Base-by-base conservation (phyloP, 2,113 vertebrate species). In the Sorex fumeus region DNA sequence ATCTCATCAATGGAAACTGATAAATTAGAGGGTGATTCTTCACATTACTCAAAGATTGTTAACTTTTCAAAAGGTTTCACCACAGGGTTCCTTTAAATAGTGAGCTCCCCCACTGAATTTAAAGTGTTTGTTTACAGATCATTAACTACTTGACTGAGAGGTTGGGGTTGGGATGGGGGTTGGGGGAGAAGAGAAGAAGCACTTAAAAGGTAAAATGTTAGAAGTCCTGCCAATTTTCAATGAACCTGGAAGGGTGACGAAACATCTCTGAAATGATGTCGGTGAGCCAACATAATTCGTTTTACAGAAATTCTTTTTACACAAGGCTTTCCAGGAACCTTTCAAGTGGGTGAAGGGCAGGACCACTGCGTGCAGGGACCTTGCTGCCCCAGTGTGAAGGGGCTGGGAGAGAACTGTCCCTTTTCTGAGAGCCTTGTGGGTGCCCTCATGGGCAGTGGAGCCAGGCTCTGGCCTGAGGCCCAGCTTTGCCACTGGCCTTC, bases 91-190 rank as follows among this genome's bases (percentile, higher is more conserved):
- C 96, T 96, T 96, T 93, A 93, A 96, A 95, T 95, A 84, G 92
- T 95, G 92, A 95, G 94, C 94, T 95, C 93, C 92, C 96, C 96
- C 74, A 96, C 94, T 95, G 96, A 95, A 97, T 93, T 88, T 95
- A 89, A 96, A 97, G 95, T 96, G 96, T 97, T 96, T 97, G 88
- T 96, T 97, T 96, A 97, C 93, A 97, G 96, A 97, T 95, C 96
- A 92, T 96, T 97, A 96, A 91, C 90, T 97, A 84, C 95, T 95
- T 95, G 95, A 95, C 84, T 40, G 88, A 87, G 93, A 94, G 86
- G 94, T 88, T 94, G 86, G 92, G 90, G 88, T 81, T 66, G 60
- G 53, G 82, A 45, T 77, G 82, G 81, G 67, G 84, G 94, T 86
- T 94, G 86, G 90, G 90, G 88, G 60, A 45, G 87, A 53, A 76